Percentiles rank a stretch among this genome's conserved stretches.
Evolutionary conservation across 2,888 invertebrate genomes (phyloP).

Genomic region (Junonia oenone): DNA sequence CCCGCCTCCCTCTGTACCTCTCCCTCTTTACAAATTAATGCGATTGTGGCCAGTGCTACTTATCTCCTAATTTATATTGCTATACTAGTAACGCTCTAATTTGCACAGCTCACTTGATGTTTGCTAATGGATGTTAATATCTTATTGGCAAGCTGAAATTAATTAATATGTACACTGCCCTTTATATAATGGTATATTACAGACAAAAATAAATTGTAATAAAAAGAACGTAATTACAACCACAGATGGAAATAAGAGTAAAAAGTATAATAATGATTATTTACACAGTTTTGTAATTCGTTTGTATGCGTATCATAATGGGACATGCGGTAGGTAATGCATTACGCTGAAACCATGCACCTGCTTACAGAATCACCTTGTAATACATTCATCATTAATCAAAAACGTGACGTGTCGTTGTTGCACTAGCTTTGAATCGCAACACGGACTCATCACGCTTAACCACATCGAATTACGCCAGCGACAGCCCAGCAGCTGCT

Average conservation of each 20-base stretch:
- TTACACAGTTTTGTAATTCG: neutral
- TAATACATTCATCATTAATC: slow-evolving; percentile 50
- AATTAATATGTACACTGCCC: neutral
- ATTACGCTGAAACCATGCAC: slow-evolving; percentile 14
- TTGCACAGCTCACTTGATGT: slow-evolving; percentile 2
- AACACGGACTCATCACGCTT: slow-evolving; percentile 57
- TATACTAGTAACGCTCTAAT: slow-evolving; percentile 13
- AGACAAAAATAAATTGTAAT: neutral
- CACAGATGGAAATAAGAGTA: neutral
- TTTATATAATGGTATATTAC: too few relatives aligned
- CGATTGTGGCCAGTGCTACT: slow-evolving; percentile 50
- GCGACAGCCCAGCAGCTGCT: slow-evolving; percentile 51
- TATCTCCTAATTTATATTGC: slow-evolving; percentile 27
- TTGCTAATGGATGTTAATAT: neutral
- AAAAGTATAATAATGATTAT: neutral
- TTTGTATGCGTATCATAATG: neutral
- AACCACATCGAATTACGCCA: slow-evolving; percentile 57
- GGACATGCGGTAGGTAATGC: slow-evolving; percentile 3
- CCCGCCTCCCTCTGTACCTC: slow-evolving; percentile 47
- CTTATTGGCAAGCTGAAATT: neutral
- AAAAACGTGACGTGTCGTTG: slow-evolving; percentile 51
- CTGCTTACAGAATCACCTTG: slow-evolving; percentile 16
- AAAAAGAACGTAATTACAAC: neutral
- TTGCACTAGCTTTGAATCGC: slow-evolving; percentile 53
- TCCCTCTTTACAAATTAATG: slow-evolving; percentile 74